phyloP scores from a whole-genome alignment of 1,140 invertebrate species.

The Heliconius himera region DNA sequence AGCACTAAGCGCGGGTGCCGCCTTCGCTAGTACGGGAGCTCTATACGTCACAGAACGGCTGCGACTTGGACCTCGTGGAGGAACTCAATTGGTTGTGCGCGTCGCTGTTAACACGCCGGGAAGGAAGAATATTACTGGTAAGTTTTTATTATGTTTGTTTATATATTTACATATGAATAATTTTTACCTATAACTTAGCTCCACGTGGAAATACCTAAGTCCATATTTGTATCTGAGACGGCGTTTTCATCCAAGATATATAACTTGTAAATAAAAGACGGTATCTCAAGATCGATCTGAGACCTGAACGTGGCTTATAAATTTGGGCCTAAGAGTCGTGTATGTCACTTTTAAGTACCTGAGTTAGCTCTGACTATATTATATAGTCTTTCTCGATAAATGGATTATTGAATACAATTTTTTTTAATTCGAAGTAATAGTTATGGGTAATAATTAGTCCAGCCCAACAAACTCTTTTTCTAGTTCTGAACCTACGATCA shows the following conservation, averaged over 20 bases:
- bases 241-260: no score
- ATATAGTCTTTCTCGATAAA: background rate
- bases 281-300: no score
- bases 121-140: conserved; percentile 85
- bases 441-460: no score
- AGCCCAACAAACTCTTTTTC: no score
- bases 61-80: conserved; percentile 84
- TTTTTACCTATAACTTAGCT: no score
- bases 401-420: background rate
- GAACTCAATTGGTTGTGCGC: conserved; percentile 84
- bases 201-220: background rate
- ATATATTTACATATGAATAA: no score
- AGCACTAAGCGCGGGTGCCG: conserved; percentile 83
- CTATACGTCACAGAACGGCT: conserved; percentile 84
- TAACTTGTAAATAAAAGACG: no score
- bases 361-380: no score
- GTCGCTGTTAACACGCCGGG: conserved; percentile 83
- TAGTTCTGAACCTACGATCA: no score
- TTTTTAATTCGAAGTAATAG: no score
- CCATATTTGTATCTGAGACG: background rate
- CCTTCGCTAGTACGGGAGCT: conserved; percentile 84
- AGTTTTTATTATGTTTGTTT: conserved; percentile 19
- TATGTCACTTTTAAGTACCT: no score
- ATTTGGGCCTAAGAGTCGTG: no score
- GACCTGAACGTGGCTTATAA: background rate